Percentiles rank a stretch among this genome's conserved stretches.
Conservation (phyloP, 92 coral and sea anemone genomes). For the Porites rus region DNA sequence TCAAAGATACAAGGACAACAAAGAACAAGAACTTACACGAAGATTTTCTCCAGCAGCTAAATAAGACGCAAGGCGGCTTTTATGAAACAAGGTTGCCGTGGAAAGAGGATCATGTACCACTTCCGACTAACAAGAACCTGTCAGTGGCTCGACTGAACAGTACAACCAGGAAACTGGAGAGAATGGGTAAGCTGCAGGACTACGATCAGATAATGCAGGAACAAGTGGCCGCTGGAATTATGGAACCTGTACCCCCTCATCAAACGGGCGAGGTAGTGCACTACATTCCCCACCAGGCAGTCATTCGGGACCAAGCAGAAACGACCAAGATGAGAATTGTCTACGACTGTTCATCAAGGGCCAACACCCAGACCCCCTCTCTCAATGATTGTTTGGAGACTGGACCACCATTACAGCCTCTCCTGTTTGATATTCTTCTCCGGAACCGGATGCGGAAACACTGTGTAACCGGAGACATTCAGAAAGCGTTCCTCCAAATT, state of each 20-base stretch:
- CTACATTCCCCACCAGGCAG: constrained; percentile 46
- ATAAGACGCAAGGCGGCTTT: constrained; percentile 50
- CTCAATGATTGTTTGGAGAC: constrained; percentile 45
- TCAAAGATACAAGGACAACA: constrained; percentile 27
- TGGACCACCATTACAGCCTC: constrained; percentile 33
- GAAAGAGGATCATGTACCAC: constrained; percentile 61
- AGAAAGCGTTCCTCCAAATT: constrained; percentile 66
- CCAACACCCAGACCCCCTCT: constrained; percentile 9
- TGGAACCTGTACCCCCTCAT: constrained; percentile 33
- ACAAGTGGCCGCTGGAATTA: constrained; percentile 25
- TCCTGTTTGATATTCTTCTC: constrained; percentile 35
- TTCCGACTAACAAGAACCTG: constrained; percentile 65
- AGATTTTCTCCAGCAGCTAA: constrained; percentile 57
- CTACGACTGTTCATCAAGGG: constrained; percentile 49
- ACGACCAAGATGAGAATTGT: constrained; percentile 43
- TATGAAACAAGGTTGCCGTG: constrained; percentile 74
- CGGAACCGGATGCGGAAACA: constrained; percentile 42
- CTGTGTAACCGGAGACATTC: constrained; percentile 60
- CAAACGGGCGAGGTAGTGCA: constrained; percentile 37
- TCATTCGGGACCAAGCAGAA: constrained; percentile 20
- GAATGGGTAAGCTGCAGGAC: constrained; percentile 30
- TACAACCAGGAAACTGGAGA: constrained; percentile 26
- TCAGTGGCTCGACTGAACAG: constrained; percentile 54
- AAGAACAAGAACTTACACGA: constrained; percentile 44
- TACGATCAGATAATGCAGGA: constrained; percentile 43